Conservation (phyloP, 2,113 vertebrate species). For the Anhinga anhinga region DNA sequence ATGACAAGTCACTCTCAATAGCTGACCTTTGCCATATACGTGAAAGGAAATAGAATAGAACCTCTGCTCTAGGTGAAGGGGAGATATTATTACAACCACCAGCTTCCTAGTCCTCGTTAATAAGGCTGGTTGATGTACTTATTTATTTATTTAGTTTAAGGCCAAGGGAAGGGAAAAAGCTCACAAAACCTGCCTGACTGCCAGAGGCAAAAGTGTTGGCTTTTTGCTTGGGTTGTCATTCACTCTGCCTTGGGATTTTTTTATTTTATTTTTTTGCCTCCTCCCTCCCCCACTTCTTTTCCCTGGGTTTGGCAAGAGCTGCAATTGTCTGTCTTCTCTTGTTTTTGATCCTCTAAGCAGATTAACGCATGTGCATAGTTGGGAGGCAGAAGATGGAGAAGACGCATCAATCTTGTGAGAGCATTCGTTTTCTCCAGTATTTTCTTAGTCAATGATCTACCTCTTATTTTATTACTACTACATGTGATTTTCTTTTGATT, state of each 20-base stretch:
- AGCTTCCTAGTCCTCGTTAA: constrained; percentile 71
- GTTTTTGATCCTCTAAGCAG: constrained; percentile 70
- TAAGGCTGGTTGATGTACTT: constrained; percentile 29
- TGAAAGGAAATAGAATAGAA: constrained; percentile 70
- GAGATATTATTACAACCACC: constrained; percentile 45
- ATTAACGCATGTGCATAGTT: constrained; percentile 9
- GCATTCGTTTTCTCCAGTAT: constrained; percentile 52
- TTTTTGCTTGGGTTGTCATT: constrained; percentile 65
- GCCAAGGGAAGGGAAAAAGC: not conserved
- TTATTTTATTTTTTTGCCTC: not conserved
- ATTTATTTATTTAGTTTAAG: constrained; percentile 49
- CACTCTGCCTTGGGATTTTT: constrained; percentile 51
- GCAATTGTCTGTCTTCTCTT: constrained; percentile 70
- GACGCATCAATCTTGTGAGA: constrained; percentile 48
- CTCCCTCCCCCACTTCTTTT: not conserved
- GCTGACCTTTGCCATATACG: constrained; percentile 75
- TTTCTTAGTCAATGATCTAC: constrained; percentile 59
- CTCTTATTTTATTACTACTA: not conserved
- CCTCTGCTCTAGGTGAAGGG: constrained; percentile 62
- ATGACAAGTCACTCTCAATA: not conserved
- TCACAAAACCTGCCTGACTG: constrained; percentile 56
- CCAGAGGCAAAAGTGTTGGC: constrained; percentile 17
- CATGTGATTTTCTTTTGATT: constrained; percentile 18
- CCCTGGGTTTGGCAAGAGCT: constrained; percentile 45
- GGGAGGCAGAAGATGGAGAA: not conserved